Conservation (phyloP, 2,888 invertebrate species). For the Sylvicola fuscatus region DNA sequence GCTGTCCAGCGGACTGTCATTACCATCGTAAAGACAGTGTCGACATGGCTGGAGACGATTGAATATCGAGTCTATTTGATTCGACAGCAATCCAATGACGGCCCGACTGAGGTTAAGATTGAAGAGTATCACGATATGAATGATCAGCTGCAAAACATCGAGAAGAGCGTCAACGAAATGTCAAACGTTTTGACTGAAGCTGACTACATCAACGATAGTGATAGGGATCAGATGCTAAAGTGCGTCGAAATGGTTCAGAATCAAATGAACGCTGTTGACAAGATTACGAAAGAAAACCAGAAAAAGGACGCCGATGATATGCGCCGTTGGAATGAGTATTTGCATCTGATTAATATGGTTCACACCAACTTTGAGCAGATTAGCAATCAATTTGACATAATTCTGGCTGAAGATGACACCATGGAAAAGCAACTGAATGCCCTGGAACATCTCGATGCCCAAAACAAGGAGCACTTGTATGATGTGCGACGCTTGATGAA, state of each 20-base stretch:
- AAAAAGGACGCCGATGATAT: conserved; percentile 35
- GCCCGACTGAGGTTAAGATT: conserved; percentile 36
- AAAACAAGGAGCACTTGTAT: conserved; percentile 39
- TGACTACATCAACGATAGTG: conserved; percentile 26
- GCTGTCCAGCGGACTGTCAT: conserved; percentile 52
- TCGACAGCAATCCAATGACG: conserved; percentile 32
- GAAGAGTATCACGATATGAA: conserved; percentile 38
- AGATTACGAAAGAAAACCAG: conserved; percentile 39
- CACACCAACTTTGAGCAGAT: conserved; percentile 11
- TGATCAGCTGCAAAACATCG: conserved; percentile 43
- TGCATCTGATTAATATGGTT: conserved; percentile 34
- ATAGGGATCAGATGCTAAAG: conserved; percentile 28
- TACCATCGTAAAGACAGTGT: conserved; percentile 58
- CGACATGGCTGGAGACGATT: conserved; percentile 68
- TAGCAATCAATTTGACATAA: conserved; percentile 17
- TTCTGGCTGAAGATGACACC: conserved; percentile 32
- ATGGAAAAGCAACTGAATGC: conserved; percentile 44
- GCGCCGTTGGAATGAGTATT: conserved; percentile 49
- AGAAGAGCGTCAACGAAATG: conserved; percentile 41
- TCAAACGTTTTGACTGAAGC: conserved; percentile 33
- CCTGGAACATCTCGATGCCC: conserved; percentile 46
- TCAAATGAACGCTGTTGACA: conserved; percentile 49
- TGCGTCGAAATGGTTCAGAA: conserved; percentile 37
- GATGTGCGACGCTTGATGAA: conserved; percentile 39
- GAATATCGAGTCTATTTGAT: conserved; percentile 53